These are phyloP conservation scores for Spisula subtruncata DNA, from an alignment of 2,888 invertebrate genomes.

Conservation along the genomic window DNA sequence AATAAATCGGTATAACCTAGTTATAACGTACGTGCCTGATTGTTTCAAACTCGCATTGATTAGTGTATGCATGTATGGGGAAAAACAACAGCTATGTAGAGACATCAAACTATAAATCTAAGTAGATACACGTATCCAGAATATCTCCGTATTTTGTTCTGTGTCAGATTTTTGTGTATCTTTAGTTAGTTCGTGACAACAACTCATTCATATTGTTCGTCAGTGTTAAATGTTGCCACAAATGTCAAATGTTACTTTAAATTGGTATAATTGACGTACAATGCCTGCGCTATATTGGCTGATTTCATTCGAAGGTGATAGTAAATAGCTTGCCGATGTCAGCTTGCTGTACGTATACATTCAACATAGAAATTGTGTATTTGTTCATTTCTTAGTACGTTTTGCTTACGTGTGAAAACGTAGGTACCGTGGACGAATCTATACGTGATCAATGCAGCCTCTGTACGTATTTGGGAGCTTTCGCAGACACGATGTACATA, in stretches of 20 bases:
- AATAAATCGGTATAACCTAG: background rate
- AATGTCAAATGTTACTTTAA: background rate
- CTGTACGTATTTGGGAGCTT: no score
- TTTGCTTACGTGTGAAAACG: no score
- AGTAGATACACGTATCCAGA: no score
- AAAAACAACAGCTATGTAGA: no score
- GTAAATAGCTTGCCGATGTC: background rate
- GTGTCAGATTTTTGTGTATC: background rate
- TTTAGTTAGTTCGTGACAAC: background rate
- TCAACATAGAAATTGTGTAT: no score
- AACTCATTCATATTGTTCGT: background rate
- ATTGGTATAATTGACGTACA: background rate
- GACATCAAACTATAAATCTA: no score
- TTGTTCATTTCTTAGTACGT: no score
- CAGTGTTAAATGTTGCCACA: background rate
- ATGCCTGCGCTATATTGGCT: background rate
- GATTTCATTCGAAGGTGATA: background rate
- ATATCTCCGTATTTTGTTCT: no score
- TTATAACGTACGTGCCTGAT: background rate
- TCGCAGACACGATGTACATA: no score
- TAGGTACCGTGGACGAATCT: no score
- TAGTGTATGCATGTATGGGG: background rate
- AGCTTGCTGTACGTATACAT: background rate
- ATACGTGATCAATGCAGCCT: no score
- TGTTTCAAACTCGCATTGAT: background rate